phyloP scores from a whole-genome alignment of 2,888 invertebrate genomes.

The Zygaena filipendulae region DNA sequence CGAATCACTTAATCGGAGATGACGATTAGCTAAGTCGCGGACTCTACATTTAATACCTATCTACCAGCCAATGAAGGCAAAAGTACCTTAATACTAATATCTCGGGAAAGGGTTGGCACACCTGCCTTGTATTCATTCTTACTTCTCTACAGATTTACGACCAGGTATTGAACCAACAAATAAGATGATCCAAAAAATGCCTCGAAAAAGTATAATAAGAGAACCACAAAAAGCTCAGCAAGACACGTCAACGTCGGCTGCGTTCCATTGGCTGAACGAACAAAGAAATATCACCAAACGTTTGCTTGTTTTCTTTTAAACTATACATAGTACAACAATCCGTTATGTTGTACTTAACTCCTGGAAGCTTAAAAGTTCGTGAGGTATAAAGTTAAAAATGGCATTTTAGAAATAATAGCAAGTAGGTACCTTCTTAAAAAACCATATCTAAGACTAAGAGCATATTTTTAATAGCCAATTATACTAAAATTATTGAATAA shows the following conservation, averaged over 20 bases:
- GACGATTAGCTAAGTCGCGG: too few relatives aligned
- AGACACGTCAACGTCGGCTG: constrained; percentile 51
- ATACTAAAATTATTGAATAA: too few relatives aligned
- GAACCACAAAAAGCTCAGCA: constrained; percentile 54
- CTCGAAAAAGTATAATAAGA: constrained; percentile 62
- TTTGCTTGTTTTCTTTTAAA: constrained; percentile 39
- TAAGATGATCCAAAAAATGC: constrained; percentile 59
- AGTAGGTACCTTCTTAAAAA: too few relatives aligned
- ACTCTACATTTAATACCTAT: too few relatives aligned
- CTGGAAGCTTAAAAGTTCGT: constrained; percentile 30
- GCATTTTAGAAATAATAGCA: too few relatives aligned
- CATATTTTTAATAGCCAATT: too few relatives aligned
- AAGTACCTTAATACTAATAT: constrained; percentile 14
- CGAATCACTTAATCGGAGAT: background rate
- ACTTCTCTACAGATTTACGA: constrained; percentile 55
- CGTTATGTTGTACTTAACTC: constrained; percentile 3
- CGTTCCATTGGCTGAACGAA: constrained; percentile 56
- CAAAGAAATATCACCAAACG: constrained; percentile 60
- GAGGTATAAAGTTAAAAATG: constrained; percentile 28
- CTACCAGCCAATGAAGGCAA: too few relatives aligned
- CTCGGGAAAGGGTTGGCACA: constrained; percentile 50
- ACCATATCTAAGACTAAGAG: too few relatives aligned
- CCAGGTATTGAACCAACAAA: constrained; percentile 61
- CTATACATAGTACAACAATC: constrained; percentile 23
- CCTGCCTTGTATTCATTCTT: constrained; percentile 50